phyloP scores from a whole-genome alignment of 2,113 vertebrate species.

The Macroglossus sobrinus region DNA sequence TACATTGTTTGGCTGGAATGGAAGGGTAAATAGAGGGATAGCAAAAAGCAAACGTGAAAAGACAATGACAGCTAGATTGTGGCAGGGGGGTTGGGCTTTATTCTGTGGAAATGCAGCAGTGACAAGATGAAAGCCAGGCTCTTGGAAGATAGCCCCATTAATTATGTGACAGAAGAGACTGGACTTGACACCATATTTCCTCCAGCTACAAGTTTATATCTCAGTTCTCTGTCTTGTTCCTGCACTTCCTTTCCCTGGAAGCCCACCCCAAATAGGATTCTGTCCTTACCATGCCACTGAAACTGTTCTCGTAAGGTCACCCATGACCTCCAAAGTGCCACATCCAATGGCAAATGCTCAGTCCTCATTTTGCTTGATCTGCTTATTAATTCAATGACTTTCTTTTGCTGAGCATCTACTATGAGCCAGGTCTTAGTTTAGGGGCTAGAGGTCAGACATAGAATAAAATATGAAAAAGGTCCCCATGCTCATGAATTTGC shows the following conservation, averaged over 20 bases:
- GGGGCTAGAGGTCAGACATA: not conserved
- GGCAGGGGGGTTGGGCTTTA: not conserved
- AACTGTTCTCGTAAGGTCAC: not conserved
- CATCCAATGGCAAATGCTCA: not conserved
- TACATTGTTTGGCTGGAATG: not conserved
- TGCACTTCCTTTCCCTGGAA: not conserved
- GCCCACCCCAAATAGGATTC: not conserved
- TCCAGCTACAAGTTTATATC: not conserved
- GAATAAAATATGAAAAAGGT: not conserved
- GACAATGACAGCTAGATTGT: not conserved
- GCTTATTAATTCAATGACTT: not conserved
- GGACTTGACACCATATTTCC: not conserved
- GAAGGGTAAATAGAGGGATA: not conserved
- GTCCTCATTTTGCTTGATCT: not conserved
- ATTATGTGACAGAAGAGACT: not conserved
- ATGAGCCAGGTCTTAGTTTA: not conserved
- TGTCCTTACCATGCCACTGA: not conserved
- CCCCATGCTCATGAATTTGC: not conserved
- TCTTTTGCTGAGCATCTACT: not conserved
- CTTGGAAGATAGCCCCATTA: not conserved
- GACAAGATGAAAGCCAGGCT: not conserved
- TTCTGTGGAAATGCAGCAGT: not conserved
- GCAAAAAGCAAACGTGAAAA: not conserved
- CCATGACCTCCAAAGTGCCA: not conserved
- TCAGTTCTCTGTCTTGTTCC: not conserved